Evolutionary conservation across 2,113 vertebrate species (phyloP).

Genomic region (Rhinogobius similis): DNA sequence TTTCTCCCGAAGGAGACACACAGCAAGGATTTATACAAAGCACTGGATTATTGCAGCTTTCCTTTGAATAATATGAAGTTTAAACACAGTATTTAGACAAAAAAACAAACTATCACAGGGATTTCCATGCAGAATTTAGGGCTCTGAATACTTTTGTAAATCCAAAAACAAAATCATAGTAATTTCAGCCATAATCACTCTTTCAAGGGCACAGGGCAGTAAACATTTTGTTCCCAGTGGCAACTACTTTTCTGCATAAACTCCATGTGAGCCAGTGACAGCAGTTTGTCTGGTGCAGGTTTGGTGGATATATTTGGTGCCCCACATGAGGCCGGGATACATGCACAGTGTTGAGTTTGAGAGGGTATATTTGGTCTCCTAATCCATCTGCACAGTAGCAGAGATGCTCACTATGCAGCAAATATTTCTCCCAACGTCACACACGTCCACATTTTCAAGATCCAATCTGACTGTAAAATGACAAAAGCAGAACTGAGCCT

Average conservation of each 20-base stretch:
- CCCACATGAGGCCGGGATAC: conserved; percentile 20
- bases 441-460: background rate
- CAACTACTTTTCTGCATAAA: background rate
- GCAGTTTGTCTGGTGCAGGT: conserved; percentile 19
- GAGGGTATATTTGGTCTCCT: conserved; percentile 43
- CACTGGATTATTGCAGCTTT: conserved; percentile 50
- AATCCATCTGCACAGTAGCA: conserved; percentile 31
- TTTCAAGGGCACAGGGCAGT: background rate
- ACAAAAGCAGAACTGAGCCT: background rate
- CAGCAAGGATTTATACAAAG: conserved; percentile 11
- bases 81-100: conserved; percentile 36
- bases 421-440: conserved; percentile 10
- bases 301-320: conserved; percentile 49
- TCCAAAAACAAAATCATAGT: conserved; percentile 9
- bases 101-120: background rate
- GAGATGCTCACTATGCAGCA: conserved; percentile 27
- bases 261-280: no score
- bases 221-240: conserved; percentile 11
- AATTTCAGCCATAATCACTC: conserved; percentile 11
- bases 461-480: background rate
- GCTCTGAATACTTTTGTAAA: background rate
- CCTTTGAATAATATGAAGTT: conserved; percentile 14
- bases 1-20: conserved; percentile 18
- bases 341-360: conserved; percentile 13
- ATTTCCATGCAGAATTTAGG: background rate